Percentiles rank a stretch among this genome's conserved stretches.
Evolutionary conservation across 2,113 vertebrate species (phyloP).

Genomic region (Anolis sagrei): DNA sequence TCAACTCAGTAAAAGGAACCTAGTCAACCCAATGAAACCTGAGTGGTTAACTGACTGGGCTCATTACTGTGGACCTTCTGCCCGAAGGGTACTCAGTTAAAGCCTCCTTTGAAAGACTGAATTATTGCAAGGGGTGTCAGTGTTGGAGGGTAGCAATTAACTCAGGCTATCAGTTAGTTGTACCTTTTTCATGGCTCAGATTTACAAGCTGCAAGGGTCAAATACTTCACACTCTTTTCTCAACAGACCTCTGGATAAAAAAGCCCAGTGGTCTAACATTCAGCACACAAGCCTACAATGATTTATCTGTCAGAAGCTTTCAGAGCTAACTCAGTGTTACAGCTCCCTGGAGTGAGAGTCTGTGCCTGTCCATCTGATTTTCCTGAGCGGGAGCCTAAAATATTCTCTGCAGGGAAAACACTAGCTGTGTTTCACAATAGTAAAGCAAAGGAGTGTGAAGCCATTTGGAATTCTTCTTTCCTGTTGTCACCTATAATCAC

Average conservation of each 20-base stretch:
- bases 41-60: background rate
- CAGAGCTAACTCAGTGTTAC: conserved; percentile 66
- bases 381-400: conserved; percentile 62
- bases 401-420: conserved; percentile 63
- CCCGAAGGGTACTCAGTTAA: conserved; percentile 16
- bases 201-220: conserved; percentile 61
- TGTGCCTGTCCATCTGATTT: conserved; percentile 72
- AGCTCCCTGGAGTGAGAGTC: conserved; percentile 69
- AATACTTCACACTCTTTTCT: conserved; percentile 59
- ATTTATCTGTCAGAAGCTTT: conserved; percentile 75
- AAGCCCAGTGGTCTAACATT: conserved; percentile 63
- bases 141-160: conserved; percentile 56
- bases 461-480: conserved; percentile 61
- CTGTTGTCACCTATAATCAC: conserved; percentile 68
- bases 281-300: conserved; percentile 66
- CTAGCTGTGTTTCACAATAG: conserved; percentile 44
- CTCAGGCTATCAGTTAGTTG: conserved; percentile 41
- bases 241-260: conserved; percentile 40
- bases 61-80: conserved; percentile 37
- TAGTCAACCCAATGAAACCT: conserved; percentile 32
- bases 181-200: conserved; percentile 49
- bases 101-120: conserved; percentile 54
- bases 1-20: background rate
- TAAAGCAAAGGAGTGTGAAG: conserved; percentile 59
- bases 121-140: conserved; percentile 23